Conservation (phyloP, 2,113 vertebrate species). For the Asarcornis scutulata region DNA sequence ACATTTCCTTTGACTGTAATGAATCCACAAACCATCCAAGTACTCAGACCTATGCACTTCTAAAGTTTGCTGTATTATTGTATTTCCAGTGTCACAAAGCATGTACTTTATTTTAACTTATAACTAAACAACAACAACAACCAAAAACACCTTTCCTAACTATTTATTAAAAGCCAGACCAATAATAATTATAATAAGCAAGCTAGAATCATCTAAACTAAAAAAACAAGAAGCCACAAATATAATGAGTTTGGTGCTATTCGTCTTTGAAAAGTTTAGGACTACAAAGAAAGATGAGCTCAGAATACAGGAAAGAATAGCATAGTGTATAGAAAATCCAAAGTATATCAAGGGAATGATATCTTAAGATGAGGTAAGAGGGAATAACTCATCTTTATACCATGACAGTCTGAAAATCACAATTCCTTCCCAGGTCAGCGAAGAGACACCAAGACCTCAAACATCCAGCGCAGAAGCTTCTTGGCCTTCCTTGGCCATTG, state of each 20-base stretch:
- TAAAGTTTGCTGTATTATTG: not conserved
- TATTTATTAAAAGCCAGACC: no score
- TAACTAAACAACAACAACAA: not conserved
- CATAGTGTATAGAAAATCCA: not conserved
- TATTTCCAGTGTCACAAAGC: not conserved
- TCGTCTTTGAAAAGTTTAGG: not conserved
- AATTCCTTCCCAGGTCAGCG: not conserved
- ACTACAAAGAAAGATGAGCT: conserved; percentile 2
- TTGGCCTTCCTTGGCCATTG: not conserved
- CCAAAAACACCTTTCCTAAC: no score
- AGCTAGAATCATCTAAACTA: not conserved
- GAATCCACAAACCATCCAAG: not conserved
- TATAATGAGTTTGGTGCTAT: conserved; percentile 39
- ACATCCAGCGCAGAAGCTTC: not conserved
- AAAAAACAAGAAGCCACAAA: conserved; percentile 43
- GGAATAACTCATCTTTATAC: not conserved
- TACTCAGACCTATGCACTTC: not conserved
- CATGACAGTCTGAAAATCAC: not conserved
- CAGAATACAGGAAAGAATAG: not conserved
- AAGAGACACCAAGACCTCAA: not conserved
- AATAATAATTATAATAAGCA: not conserved
- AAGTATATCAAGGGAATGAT: not conserved
- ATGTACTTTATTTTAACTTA: not conserved
- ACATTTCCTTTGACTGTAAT: not conserved
- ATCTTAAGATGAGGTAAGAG: not conserved